A percentile compares a stretch with the other conserved stretches of the same genome.
Evolutionary conservation across 2,888 invertebrate genomes (phyloP).

Genomic region (Entomobrya multifasciata): DNA sequence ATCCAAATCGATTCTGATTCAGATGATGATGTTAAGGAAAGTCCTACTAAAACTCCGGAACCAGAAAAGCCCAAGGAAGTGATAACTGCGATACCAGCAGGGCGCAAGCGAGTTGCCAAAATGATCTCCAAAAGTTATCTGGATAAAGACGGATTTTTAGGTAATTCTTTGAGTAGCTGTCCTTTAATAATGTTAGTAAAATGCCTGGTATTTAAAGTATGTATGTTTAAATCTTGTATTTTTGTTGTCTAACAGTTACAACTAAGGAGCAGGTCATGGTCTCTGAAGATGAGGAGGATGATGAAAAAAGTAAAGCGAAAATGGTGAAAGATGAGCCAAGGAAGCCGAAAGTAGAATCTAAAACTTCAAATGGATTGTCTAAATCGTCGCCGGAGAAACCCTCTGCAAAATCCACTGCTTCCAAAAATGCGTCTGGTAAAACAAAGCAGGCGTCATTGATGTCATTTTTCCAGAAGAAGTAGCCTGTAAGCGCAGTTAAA

Average conservation of each 20-base stretch:
- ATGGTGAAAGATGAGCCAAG: background rate
- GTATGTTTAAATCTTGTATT: no score
- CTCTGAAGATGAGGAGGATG: slow-evolving; percentile 69
- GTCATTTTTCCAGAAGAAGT: slow-evolving; percentile 75
- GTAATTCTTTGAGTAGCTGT: slow-evolving; percentile 76
- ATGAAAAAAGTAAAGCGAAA: no score
- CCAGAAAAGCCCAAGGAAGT: background rate
- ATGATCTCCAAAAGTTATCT: slow-evolving; percentile 80
- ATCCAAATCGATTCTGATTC: slow-evolving; percentile 70
- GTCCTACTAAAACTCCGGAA: slow-evolving; percentile 14
- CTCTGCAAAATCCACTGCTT: background rate
- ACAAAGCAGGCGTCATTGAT: slow-evolving; percentile 72
- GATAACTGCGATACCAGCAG: no score
- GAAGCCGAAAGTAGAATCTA: slow-evolving; percentile 14
- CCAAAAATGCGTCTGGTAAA: slow-evolving; percentile 40
- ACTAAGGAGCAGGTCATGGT: slow-evolving; percentile 76
- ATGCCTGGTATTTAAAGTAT: background rate
- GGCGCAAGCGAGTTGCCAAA: slow-evolving; percentile 76
- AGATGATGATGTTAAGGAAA: slow-evolving; percentile 66
- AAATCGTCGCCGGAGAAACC: background rate
- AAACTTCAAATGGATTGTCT: background rate
- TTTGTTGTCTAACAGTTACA: no score
- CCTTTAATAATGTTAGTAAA: background rate
- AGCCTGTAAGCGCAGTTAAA: background rate
- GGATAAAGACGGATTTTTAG: slow-evolving; percentile 81